phyloP scores from a whole-genome alignment of 2,888 invertebrate genomes.

The Tachystola acroxantha region DNA sequence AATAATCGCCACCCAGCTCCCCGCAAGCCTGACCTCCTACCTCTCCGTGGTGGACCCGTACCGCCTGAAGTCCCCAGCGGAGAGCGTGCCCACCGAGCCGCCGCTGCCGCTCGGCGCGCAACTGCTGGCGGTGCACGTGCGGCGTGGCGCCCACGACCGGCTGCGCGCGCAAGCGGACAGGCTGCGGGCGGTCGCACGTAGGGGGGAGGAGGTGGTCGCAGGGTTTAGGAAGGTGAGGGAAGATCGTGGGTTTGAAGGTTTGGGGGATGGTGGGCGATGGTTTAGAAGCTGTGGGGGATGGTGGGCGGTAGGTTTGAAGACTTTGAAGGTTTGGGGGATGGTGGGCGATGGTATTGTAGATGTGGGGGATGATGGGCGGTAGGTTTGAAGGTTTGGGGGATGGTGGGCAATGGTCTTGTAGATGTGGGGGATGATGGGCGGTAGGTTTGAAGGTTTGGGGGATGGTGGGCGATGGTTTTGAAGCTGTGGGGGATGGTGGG shows the following conservation, averaged over 20 bases:
- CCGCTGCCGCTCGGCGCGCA: constrained; percentile 90
- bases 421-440: too few species aligned
- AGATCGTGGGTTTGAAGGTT: background rate
- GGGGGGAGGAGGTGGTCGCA: constrained; percentile 62
- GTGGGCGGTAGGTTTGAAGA: background rate
- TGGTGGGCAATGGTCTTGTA: too few species aligned
- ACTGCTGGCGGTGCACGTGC: constrained; percentile 86
- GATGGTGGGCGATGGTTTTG: too few species aligned
- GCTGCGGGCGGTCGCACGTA: constrained; percentile 56
- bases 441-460: too few species aligned
- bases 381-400: too few species aligned
- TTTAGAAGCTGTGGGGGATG: background rate
- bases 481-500: too few species aligned
- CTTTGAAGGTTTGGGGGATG: too few species aligned
- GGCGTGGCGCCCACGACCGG: constrained; percentile 78
- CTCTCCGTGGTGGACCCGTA: constrained; percentile 90
- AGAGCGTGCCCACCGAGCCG: constrained; percentile 80
- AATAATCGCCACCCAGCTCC: constrained; percentile 88
- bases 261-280: too few species aligned
- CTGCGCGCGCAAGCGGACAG: constrained; percentile 55
- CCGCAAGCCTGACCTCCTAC: constrained; percentile 85
- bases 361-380: too few species aligned
- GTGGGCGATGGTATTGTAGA: too few species aligned
- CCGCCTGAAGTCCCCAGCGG: constrained; percentile 89
- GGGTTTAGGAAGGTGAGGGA: constrained; percentile 66